Evolutionary conservation across 2,113 vertebrate genomes (phyloP), one percentile per base, ranked within the genome.

Genomic region (Castor canadensis): DNA sequence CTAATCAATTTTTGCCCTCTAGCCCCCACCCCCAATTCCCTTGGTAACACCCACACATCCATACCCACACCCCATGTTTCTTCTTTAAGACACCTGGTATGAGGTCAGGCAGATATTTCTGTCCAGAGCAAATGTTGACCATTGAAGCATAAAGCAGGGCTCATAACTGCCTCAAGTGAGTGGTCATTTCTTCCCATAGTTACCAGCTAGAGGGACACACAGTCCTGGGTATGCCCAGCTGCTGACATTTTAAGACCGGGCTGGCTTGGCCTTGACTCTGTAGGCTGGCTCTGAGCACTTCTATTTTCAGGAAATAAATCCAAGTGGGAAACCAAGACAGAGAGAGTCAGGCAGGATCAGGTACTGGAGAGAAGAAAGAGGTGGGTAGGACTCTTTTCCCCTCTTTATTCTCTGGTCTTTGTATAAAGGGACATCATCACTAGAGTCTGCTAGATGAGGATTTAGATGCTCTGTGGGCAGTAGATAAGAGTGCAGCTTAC

Each of bases 381-480:
- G 35, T 43, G 62, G 49, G 75, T 76, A 69, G 9, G 76, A 71
- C 93, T 96, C 15, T 89, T 90, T 90, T 91, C 72, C 69, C 97
- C 97, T 98, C 98, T 98, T 98, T 97, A 98, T 97, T 98, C 95
- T 93, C 98, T 98, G 54, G 93, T 98, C 98, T 97, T 97, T 98
- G 97, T 97, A n/a, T 89, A 97, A 97, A 98, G 98, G 98, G 98
- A 98, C 98, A 98, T 98, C 98, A 98, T 99, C 98, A 98, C 98
- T 98, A n/a, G 99, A 99, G 98, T 97, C 98, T 89, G 97, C 96
- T 98, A 98, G 99, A 99, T 99, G 99, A 99, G 99, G 98, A 98
- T 99, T 99, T 99, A 99, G 98, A 98, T 98, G 98, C 97, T 98
- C 99, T 99, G 99, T 98, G 97, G 98, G 98, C 97, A 95, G 80